Conservation (phyloP, 2,888 invertebrate genomes). For the Trissolcus japonicus region DNA sequence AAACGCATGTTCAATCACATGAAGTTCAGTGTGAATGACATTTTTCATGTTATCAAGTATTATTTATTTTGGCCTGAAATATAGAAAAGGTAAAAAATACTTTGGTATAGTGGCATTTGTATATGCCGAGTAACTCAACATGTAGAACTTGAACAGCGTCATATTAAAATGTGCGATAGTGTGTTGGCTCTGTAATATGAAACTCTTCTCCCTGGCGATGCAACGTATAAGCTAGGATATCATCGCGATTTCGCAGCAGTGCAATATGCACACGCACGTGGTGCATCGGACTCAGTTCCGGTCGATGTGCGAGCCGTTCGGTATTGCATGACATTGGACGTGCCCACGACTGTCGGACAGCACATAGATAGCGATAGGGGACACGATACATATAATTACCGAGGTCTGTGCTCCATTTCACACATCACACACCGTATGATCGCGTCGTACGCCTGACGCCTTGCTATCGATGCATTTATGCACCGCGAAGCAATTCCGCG, state of each 20-base stretch:
- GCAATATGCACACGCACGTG: slow-evolving; percentile 69
- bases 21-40: no score
- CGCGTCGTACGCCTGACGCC: slow-evolving; percentile 72
- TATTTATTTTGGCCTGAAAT: neutral
- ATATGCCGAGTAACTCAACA: slow-evolving; percentile 24
- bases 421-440: slow-evolving; percentile 72
- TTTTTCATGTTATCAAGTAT: no score
- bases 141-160: slow-evolving; percentile 49
- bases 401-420: slow-evolving; percentile 72
- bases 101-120: slow-evolving; percentile 28
- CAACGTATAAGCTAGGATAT: slow-evolving; percentile 47
- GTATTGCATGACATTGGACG: slow-evolving; percentile 64
- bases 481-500: slow-evolving; percentile 61
- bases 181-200: slow-evolving; percentile 49
- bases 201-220: slow-evolving; percentile 43
- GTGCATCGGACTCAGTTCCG: slow-evolving; percentile 65
- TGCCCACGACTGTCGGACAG: slow-evolving; percentile 57
- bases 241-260: slow-evolving; percentile 60
- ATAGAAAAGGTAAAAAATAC: slow-evolving; percentile 29
- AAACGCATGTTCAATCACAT: no score
- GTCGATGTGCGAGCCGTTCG: slow-evolving; percentile 64
- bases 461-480: slow-evolving; percentile 62
- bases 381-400: slow-evolving; percentile 74
- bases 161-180: slow-evolving; percentile 51
- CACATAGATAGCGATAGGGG: slow-evolving; percentile 64